Evolutionary conservation across 2,888 invertebrate genomes (phyloP).

Genomic region (Leptopilina myrica): DNA sequence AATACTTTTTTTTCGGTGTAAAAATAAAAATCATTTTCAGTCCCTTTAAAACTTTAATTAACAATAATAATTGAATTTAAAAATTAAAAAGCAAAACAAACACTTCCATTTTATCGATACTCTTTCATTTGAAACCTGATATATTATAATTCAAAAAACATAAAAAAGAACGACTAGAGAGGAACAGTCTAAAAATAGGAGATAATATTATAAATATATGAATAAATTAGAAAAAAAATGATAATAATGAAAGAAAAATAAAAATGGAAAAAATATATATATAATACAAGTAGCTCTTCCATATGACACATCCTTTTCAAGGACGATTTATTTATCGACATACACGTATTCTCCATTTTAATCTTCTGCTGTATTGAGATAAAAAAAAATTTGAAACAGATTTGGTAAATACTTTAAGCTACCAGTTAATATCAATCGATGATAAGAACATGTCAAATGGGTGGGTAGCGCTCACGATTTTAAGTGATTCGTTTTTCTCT

Average conservation of each 20-base stretch:
- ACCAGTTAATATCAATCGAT: conserved; percentile 2
- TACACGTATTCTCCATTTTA: background rate
- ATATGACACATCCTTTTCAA: background rate
- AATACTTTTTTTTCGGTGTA: no score
- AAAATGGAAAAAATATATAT: background rate
- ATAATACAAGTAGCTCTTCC: background rate
- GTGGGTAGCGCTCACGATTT: background rate
- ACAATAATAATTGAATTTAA: no score
- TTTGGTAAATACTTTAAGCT: conserved; percentile 4
- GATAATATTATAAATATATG: no score
- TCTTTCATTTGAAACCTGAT: no score
- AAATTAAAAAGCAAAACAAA: no score
- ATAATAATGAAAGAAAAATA: background rate
- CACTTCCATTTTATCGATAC: no score
- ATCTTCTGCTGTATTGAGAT: background rate
- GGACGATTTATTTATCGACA: conserved; percentile 1
- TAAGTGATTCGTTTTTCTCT: background rate
- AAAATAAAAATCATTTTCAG: no score
- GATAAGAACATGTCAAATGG: conserved; percentile 13
- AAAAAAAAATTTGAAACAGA: conserved; percentile 23
- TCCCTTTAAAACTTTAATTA: no score
- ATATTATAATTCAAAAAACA: no score
- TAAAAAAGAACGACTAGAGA: no score
- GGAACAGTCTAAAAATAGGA: no score
- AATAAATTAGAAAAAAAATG: background rate